phyloP scores from a whole-genome alignment of 1,140 invertebrate species.

The Bombus polaris region DNA sequence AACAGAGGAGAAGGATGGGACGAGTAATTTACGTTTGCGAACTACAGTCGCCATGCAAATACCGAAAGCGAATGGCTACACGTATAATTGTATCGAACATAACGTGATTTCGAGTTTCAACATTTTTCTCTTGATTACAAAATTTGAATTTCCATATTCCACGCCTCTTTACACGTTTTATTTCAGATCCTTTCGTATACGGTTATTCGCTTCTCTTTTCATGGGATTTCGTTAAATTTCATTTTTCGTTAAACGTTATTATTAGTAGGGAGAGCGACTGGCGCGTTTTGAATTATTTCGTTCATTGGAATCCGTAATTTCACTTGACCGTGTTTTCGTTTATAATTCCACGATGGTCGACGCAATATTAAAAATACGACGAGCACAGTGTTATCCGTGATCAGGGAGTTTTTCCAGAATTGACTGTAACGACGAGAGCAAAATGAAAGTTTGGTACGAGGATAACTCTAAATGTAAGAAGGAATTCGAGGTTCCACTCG shows the following conservation, averaged over 20 bases:
- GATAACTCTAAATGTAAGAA: neutral
- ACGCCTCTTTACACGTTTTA: neutral
- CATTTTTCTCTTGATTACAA: too few relatives aligned
- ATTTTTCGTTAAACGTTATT: neutral
- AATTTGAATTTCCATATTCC: neutral
- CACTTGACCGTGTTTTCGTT: neutral
- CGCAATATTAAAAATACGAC: neutral
- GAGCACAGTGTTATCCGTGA: too few relatives aligned
- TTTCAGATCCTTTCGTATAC: too few relatives aligned
- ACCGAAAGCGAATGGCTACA: neutral
- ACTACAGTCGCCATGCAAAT: neutral
- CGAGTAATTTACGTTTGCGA: neutral
- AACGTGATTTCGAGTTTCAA: neutral
- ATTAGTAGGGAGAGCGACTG: neutral
- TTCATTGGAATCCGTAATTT: neutral
- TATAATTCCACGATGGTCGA: neutral
- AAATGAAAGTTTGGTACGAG: neutral
- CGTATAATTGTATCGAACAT: too few relatives aligned
- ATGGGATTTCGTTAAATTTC: neutral
- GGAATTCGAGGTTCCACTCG: too few relatives aligned
- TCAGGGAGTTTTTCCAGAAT: too few relatives aligned
- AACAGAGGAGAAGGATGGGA: neutral
- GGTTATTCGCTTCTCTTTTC: neutral
- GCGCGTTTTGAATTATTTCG: neutral
- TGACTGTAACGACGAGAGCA: neutral